Conservation (phyloP, 2,113 vertebrate genomes). For the Colius striatus region DNA sequence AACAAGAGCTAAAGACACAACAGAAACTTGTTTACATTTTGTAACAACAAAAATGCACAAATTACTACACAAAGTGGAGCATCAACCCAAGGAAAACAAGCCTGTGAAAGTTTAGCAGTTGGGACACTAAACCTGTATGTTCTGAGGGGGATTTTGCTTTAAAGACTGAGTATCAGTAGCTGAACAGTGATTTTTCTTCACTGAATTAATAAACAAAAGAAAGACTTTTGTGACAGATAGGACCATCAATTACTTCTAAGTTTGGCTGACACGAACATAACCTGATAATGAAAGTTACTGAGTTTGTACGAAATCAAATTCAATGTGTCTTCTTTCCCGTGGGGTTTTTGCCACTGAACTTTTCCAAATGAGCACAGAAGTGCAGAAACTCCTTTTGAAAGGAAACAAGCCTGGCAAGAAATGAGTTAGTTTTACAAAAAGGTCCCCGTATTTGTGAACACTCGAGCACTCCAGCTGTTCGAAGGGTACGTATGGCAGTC, state of each 20-base stretch:
- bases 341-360: not conserved
- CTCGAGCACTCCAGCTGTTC: not conserved
- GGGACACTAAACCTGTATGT: not conserved
- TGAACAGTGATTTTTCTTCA: not conserved
- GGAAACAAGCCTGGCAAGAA: not conserved
- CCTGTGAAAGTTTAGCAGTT: not conserved
- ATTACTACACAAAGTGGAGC: conserved; percentile 33
- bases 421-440: not conserved
- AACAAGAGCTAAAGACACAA: conserved; percentile 38
- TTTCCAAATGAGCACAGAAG: not conserved
- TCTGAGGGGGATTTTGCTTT: not conserved
- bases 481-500: not conserved
- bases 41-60: conserved; percentile 33
- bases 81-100: not conserved
- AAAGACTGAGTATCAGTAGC: not conserved
- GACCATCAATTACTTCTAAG: not conserved
- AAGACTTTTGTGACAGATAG: not conserved
- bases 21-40: conserved; percentile 49
- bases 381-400: not conserved
- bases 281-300: not conserved
- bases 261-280: conserved; percentile 32
- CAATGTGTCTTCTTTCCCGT: not conserved
- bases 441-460: not conserved
- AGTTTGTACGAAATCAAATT: conserved; percentile 10
- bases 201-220: not conserved